Percentiles rank a stretch among this genome's conserved stretches.
Conservation (phyloP, 1,140 invertebrate genomes). For the Danaus melanippus region DNA sequence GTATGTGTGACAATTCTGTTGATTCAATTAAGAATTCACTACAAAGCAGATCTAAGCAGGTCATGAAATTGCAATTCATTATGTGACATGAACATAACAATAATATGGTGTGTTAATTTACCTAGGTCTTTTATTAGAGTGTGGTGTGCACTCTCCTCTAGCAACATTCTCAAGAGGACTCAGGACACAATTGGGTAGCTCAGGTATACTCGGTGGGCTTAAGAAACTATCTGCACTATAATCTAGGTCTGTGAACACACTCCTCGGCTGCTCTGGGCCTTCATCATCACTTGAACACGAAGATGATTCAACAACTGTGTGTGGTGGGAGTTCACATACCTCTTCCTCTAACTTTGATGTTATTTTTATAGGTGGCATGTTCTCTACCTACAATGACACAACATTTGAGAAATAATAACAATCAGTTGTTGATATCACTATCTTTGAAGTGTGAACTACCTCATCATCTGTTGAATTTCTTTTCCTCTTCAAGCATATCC, state of each 20-base stretch:
- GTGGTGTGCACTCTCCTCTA: slow-evolving; percentile 62
- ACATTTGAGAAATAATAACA: slow-evolving; percentile 14
- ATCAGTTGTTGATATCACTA: slow-evolving; percentile 2
- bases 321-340: slow-evolving; percentile 38
- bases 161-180: slow-evolving; percentile 65
- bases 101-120: slow-evolving; percentile 19
- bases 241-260: slow-evolving; percentile 56
- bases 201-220: slow-evolving; percentile 66
- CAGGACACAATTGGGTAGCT: slow-evolving; percentile 56
- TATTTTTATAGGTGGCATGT: slow-evolving; percentile 57
- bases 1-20: neutral
- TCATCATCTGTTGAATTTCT: slow-evolving; percentile 64
- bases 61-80: slow-evolving; percentile 1
- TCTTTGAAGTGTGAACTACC: slow-evolving; percentile 32
- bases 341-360: slow-evolving; percentile 39
- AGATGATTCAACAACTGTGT: slow-evolving; percentile 61
- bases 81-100: neutral
- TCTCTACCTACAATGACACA: slow-evolving; percentile 45
- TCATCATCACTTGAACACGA: slow-evolving; percentile 65
- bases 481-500: slow-evolving; percentile 54
- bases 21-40: neutral
- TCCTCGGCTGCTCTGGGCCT: slow-evolving; percentile 46
- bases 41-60: neutral
- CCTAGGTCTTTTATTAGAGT: slow-evolving; percentile 60
- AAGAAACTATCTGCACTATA: slow-evolving; percentile 61